Evolutionary conservation across 2,113 vertebrate species (phyloP).

Genomic region (Lophotis ruficrista): DNA sequence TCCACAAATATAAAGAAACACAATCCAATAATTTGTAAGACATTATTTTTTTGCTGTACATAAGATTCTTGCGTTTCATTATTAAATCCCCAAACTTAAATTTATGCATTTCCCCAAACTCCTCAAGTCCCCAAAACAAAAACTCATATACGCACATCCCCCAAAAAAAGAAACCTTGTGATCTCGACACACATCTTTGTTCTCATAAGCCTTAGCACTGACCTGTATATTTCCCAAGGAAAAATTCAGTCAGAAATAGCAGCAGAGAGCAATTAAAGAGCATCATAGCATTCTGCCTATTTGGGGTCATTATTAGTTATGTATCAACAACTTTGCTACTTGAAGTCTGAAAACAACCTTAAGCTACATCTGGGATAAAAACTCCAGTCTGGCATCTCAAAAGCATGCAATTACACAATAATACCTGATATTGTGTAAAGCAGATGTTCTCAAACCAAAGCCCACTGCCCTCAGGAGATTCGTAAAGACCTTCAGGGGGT

Average conservation of each 20-base stretch:
- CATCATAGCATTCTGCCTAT: background rate
- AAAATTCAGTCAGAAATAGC: background rate
- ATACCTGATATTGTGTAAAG: background rate
- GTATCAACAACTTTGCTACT: background rate
- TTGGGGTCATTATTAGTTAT: background rate
- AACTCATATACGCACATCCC: background rate
- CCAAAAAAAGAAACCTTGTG: background rate
- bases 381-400: background rate
- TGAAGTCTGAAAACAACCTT: background rate
- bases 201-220: background rate
- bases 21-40: background rate
- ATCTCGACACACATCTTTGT: background rate
- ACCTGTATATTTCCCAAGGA: background rate
- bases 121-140: background rate
- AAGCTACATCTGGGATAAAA: background rate
- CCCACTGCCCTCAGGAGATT: background rate
- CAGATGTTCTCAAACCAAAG: constrained; percentile 17
- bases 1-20: background rate
- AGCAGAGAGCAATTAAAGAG: background rate
- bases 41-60: background rate
- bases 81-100: background rate
- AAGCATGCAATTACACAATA: background rate
- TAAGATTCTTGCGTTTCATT: background rate
- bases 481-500: background rate
- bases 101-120: background rate